Evolutionary conservation across 2,888 invertebrate species (phyloP).

Genomic region (Drosophila algonquin): DNA sequence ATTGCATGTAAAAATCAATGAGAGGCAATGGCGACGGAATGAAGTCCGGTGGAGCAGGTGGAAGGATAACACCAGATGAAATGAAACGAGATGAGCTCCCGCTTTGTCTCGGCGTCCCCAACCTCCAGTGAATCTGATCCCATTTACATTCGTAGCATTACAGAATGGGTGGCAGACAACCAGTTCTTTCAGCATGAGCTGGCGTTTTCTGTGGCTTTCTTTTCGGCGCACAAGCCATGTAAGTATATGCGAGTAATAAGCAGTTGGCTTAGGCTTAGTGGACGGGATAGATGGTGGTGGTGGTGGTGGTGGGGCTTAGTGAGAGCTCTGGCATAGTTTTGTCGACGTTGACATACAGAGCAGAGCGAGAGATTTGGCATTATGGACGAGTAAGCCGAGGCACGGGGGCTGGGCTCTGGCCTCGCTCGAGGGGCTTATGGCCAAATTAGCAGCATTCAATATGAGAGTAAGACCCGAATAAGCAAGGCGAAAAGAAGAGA

Average conservation of each 20-base stretch:
- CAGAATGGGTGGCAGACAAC: constrained; percentile 4
- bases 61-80: constrained; percentile 11
- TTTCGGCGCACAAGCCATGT: constrained; percentile 36
- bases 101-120: constrained; percentile 1
- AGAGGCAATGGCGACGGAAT: constrained; percentile 16
- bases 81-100: constrained; percentile 23
- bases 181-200: not conserved
- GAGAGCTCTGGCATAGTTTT: constrained; percentile 50
- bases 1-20: constrained; percentile 62
- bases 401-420: not conserved
- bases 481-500: constrained; percentile 5
- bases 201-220: constrained; percentile 34
- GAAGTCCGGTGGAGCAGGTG: constrained; percentile 41
- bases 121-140: constrained; percentile 7
- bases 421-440: constrained; percentile 69
- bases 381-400: constrained; percentile 47
- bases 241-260: constrained; percentile 61
- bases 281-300: constrained; percentile 8
- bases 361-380: constrained; percentile 59
- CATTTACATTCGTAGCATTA: not conserved
- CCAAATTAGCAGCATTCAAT: constrained; percentile 79
- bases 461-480: constrained; percentile 53
- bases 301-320: constrained; percentile 54
- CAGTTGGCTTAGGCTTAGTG: constrained; percentile 65
- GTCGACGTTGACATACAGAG: constrained; percentile 49